phyloP scores from a whole-genome alignment of 2,888 invertebrate species.

The Muschampia plurimacula region DNA sequence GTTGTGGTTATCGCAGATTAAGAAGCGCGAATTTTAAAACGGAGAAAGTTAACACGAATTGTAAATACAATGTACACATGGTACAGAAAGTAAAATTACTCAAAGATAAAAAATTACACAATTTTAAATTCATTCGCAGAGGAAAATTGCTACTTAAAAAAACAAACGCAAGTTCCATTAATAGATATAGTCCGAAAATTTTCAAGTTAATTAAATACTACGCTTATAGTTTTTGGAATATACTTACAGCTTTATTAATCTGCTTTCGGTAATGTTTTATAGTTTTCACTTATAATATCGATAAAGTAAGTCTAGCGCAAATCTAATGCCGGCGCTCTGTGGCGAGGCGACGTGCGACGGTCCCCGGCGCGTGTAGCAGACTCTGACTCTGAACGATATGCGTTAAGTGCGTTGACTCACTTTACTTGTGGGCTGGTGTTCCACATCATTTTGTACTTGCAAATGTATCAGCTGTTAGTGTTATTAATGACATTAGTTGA shows the following conservation, averaged over 20 bases:
- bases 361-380: conserved; percentile 51
- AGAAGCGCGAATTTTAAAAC: not conserved
- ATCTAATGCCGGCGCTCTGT: not conserved
- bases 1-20: not conserved
- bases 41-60: conserved; percentile 7
- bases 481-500: too few relatives aligned
- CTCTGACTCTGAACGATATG: not conserved
- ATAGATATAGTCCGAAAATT: not conserved
- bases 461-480: too few relatives aligned
- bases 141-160: not conserved
- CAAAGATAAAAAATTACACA: too few relatives aligned
- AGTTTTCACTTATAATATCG: not conserved
- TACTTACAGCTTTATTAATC: conserved; percentile 23
- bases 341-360: conserved; percentile 60
- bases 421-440: not conserved
- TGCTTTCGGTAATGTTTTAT: not conserved
- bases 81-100: not conserved
- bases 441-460: not conserved
- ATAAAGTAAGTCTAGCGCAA: conserved; percentile 7
- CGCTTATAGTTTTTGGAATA: not conserved
- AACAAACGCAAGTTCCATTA: not conserved
- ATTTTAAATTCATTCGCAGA: too few relatives aligned
- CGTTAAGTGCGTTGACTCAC: not conserved
- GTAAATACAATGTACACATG: not conserved
- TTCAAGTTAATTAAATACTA: not conserved